A percentile compares a stretch with the other conserved stretches of the same genome.
These are phyloP conservation scores for Gnatocerus cornutus DNA, from an alignment of 2,888 invertebrate species.

Conservation along the genomic window DNA sequence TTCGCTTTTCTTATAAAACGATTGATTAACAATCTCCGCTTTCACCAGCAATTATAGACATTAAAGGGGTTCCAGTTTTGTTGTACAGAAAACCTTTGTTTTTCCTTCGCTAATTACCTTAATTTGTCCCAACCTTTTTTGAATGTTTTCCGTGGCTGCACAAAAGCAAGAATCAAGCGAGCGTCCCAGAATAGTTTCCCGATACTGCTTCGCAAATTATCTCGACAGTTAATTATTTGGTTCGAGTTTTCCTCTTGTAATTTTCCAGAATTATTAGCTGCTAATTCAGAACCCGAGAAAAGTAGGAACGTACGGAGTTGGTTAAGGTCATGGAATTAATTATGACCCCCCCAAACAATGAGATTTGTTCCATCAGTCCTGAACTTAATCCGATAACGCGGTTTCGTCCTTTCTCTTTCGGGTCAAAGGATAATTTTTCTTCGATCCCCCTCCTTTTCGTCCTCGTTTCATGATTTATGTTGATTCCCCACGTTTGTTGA, in stretches of 20 bases:
- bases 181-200: background rate
- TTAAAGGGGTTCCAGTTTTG: no score
- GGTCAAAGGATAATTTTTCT: conserved; percentile 38
- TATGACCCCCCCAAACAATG: conserved; percentile 33
- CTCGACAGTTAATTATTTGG: conserved; percentile 13
- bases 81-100: no score
- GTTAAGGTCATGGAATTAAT: conserved; percentile 35
- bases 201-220: conserved; percentile 6
- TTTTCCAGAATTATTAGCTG: conserved; percentile 3
- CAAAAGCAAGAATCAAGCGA: conserved; percentile 6
- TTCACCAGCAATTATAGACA: no score
- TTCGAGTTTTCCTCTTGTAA: conserved; percentile 13
- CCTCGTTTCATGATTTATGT: conserved; percentile 24
- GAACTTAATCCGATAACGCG: conserved; percentile 36
- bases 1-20: background rate
- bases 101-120: no score
- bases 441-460: background rate
- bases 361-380: conserved; percentile 37
- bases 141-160: background rate
- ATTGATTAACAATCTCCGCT: no score
- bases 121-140: no score
- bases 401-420: conserved; percentile 36
- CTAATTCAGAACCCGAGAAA: conserved; percentile 16
- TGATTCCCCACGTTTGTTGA: conserved; percentile 13
- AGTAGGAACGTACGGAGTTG: conserved; percentile 14